Evolutionary conservation across 2,888 invertebrate species (phyloP).

Genomic region (Vannuccia rotundouncinata): DNA sequence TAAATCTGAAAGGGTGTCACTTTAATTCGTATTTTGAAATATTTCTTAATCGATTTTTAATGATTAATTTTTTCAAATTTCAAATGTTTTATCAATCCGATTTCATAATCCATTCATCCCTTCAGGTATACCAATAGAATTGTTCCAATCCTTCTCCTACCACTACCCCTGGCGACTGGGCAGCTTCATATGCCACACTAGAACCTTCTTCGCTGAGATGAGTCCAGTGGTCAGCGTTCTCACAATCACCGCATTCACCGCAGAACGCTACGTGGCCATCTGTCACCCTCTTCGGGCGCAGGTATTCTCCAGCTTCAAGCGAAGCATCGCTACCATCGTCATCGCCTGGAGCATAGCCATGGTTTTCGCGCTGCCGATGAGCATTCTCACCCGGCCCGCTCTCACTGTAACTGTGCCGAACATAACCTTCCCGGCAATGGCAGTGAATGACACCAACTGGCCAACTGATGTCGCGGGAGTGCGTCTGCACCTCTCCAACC

Average conservation of each 20-base stretch:
- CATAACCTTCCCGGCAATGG: background rate
- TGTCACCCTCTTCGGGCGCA: constrained; percentile 76
- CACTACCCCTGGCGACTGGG: constrained; percentile 39
- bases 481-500: background rate
- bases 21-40: no score
- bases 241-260: constrained; percentile 75
- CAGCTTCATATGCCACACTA: constrained; percentile 32
- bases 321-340: background rate
- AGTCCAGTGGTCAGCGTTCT: constrained; percentile 53
- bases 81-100: no score
- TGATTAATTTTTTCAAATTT: no score
- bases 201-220: constrained; percentile 33
- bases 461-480: background rate
- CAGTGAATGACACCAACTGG: background rate
- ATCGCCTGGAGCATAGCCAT: background rate
- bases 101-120: no score
- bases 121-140: background rate
- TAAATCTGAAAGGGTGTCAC: no score
- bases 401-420: constrained; percentile 17
- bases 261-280: constrained; percentile 77
- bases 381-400: background rate
- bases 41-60: no score
- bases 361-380: constrained; percentile 25
- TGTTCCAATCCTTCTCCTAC: background rate
- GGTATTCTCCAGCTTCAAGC: constrained; percentile 38